Base-by-base conservation (phyloP, 2,888 invertebrate species). In the Danaus chrysippus region DNA sequence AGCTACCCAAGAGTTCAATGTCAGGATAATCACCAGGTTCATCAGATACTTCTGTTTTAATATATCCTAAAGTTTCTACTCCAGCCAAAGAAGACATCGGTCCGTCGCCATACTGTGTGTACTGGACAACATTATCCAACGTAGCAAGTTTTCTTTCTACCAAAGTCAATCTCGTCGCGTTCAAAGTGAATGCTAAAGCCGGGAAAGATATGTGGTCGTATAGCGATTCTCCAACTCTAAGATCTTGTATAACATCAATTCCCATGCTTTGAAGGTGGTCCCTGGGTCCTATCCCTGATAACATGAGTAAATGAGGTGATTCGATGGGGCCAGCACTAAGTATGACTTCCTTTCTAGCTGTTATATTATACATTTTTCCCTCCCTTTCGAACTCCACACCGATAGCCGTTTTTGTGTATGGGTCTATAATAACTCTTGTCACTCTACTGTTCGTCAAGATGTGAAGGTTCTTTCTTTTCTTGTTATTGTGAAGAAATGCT, bases 311-410 rank as follows among this genome's bases (percentile, higher is more conserved):
- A 79, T 97, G 96, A 0, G 97, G 95, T 0, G 96, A 94, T 81
- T 95, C 95, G 67, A 97, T 93, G 0, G 96, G 93, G 0, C 97
- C 96, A 1, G 94, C 95, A 10, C 94, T 93, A 9, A 93, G 71
- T 54, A 93, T 87, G 0, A 93, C 92, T 78, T 93, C 93, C 69
- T 92, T 93, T 0, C 77, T 83, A 8, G 89, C 89, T 65, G 71
- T 70, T 52, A 89, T 84, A 68, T 76, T 73, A 67, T 86, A 86
- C 3, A 93, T 53, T 91, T 93, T 70, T 15, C 84, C 83, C 17
- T 82, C 83, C 66, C 77, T 83, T 42, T 78, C 70, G 63, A 86
- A 86, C 72, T 85, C 81, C 1, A 89, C 83, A 3, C 88, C 89
- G 6, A 72, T 64, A 10, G 87, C 87, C 11, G 77, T 82, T 75